A percentile compares a stretch with the other conserved stretches of the same genome.
Conservation (phyloP, 2,888 invertebrate genomes). For the Xanthorhoe spadicearia region DNA sequence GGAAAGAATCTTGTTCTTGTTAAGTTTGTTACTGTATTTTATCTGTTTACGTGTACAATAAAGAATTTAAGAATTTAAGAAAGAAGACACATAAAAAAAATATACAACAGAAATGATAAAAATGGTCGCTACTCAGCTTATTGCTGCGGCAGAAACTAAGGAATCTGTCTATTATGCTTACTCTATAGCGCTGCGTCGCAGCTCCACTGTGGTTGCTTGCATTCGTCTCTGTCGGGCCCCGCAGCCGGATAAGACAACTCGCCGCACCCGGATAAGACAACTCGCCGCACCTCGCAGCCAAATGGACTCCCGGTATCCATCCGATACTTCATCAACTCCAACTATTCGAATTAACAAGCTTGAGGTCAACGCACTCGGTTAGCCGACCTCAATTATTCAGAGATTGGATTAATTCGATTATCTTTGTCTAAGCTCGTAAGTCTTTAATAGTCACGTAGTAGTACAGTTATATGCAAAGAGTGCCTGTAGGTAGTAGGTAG, state of each 20-base stretch:
- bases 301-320: slow-evolving; percentile 12
- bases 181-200: slow-evolving; percentile 1
- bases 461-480: no score
- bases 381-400: background rate
- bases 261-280: slow-evolving; percentile 20
- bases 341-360: slow-evolving; percentile 13
- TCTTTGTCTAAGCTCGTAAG: background rate
- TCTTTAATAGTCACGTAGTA: no score
- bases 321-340: slow-evolving; percentile 15
- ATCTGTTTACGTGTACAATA: no score
- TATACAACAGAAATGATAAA: no score
- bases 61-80: no score
- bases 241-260: slow-evolving; percentile 21
- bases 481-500: no score
- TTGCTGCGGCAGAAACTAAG: no score
- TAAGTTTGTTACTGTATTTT: no score
- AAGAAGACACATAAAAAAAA: no score
- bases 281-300: slow-evolving; percentile 13
- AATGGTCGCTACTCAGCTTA: no score
- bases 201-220: background rate
- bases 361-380: background rate
- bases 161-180: background rate
- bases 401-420: background rate
- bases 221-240: slow-evolving; percentile 27
- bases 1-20: no score